Percentiles rank a stretch among this genome's conserved stretches.
Evolutionary conservation across 2,113 vertebrate genomes (phyloP).

Genomic region (Heptranchias perlo): DNA sequence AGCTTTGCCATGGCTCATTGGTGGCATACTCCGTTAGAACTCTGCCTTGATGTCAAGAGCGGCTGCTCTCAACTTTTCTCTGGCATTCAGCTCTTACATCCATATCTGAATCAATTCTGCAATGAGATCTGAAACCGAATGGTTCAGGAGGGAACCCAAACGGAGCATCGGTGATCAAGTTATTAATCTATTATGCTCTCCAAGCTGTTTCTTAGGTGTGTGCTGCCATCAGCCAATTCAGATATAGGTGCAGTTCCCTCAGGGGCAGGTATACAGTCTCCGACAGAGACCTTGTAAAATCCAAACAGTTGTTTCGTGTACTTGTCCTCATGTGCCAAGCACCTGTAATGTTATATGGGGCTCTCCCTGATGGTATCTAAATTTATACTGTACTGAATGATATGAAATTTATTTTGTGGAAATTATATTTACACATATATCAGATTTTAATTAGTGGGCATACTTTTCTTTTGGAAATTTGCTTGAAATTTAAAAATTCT

Average conservation of each 20-base stretch:
- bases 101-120: neutral
- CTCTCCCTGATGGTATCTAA: neutral
- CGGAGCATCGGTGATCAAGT: neutral
- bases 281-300: neutral
- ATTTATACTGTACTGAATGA: neutral
- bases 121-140: neutral
- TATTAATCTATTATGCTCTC: neutral
- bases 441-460: neutral
- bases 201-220: neutral
- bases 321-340: neutral
- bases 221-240: constrained; percentile 18
- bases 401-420: no score
- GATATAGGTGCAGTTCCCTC: neutral
- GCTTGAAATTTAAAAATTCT: neutral
- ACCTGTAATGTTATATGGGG: neutral
- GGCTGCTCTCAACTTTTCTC: neutral
- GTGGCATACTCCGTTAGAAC: neutral
- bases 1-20: neutral
- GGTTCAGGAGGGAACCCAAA: neutral
- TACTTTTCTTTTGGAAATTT: neutral
- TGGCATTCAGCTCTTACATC: neutral
- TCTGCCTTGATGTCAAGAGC: neutral
- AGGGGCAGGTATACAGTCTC: neutral
- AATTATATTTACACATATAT: neutral
- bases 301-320: neutral